Conservation (phyloP, 2,888 invertebrate genomes). For the Corythucha ciliata region DNA sequence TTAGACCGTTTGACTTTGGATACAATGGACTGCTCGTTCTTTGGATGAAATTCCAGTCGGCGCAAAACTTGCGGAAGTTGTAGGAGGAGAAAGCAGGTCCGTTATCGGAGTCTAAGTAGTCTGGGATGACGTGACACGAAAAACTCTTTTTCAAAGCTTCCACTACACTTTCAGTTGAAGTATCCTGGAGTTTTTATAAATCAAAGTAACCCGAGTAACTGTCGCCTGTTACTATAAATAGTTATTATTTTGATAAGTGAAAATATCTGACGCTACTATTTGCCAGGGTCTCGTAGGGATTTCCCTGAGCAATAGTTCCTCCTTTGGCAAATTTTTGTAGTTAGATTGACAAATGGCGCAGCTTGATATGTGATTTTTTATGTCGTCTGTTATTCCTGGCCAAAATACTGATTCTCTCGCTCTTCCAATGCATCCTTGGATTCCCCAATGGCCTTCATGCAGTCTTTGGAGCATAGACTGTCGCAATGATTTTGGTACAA, state of each 20-base stretch:
- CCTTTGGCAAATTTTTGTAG: neutral
- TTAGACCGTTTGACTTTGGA: neutral
- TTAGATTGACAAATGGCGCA: conserved; percentile 1
- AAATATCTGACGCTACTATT: conserved; percentile 8
- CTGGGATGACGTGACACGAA: conserved; percentile 3
- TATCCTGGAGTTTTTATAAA: neutral
- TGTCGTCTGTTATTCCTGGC: neutral
- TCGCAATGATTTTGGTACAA: neutral
- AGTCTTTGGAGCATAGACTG: neutral
- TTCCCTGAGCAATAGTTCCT: neutral
- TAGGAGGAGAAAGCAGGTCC: neutral
- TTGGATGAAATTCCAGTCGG: neutral
- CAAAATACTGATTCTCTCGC: conserved; percentile 6
- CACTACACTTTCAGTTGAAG: neutral
- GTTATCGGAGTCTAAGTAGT: neutral
- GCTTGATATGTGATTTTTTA: neutral
- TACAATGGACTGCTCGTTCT: neutral
- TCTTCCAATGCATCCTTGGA: neutral
- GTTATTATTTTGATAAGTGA: neutral
- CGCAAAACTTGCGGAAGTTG: neutral
- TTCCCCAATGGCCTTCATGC: neutral
- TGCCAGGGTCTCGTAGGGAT: conserved; percentile 13
- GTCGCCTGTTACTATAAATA: conserved; percentile 12
- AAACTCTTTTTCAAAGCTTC: neutral
- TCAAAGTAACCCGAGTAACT: conserved; percentile 15